phyloP scores from a whole-genome alignment of 2,113 vertebrate species.

The Platichthys flesus region DNA sequence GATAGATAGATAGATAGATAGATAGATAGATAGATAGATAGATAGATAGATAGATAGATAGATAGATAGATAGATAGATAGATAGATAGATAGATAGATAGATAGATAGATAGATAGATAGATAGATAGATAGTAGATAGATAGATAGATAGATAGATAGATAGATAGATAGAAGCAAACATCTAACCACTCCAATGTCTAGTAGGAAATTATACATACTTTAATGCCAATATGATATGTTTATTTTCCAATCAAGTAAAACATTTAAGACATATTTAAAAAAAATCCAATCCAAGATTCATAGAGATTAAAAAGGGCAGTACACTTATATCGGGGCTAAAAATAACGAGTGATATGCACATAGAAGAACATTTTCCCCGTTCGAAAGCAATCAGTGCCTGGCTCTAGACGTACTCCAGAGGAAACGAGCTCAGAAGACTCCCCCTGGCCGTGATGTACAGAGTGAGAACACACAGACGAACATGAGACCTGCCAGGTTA shows the following conservation, averaged over 20 bases:
- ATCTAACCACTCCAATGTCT: slow-evolving; percentile 25
- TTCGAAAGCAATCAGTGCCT: slow-evolving; percentile 80
- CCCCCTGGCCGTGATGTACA: slow-evolving; percentile 52
- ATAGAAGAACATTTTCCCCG: slow-evolving; percentile 56
- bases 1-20: not conserved
- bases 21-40: too few species aligned
- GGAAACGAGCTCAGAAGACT: slow-evolving; percentile 31
- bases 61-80: too few species aligned
- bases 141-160: too few species aligned
- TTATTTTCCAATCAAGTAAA: slow-evolving; percentile 82
- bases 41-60: too few species aligned
- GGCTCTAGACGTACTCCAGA: slow-evolving; percentile 55
- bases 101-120: too few species aligned
- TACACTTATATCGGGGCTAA: slow-evolving; percentile 72
- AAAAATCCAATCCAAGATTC: slow-evolving; percentile 77
- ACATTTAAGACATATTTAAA: slow-evolving; percentile 76
- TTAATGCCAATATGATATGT: slow-evolving; percentile 79
- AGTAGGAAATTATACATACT: slow-evolving; percentile 69
- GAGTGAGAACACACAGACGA: slow-evolving; percentile 47
- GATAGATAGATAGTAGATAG: too few species aligned
- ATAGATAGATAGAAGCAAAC: not conserved
- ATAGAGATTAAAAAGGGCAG: slow-evolving; percentile 79
- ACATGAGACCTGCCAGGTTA: slow-evolving; percentile 48
- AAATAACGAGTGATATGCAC: slow-evolving; percentile 78
- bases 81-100: too few species aligned